phyloP scores from a whole-genome alignment of 2,113 vertebrate genomes.

The Lutjanus erythropterus region DNA sequence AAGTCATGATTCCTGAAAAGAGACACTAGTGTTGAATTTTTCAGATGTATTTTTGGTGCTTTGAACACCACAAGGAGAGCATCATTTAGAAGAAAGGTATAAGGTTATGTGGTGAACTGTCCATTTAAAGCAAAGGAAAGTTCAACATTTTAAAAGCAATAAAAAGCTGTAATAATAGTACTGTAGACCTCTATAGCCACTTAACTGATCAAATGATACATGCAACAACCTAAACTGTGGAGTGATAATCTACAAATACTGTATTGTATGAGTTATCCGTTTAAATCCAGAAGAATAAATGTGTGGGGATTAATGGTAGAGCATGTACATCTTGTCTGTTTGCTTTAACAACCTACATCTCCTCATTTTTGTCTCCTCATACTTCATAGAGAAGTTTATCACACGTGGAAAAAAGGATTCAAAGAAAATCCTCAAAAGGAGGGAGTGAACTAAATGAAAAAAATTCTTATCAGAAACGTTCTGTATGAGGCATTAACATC shows the following conservation, averaged over 20 bases:
- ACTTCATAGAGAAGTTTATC: constrained; percentile 1
- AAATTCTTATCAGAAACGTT: constrained; percentile 4
- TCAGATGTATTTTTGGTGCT: too few relatives aligned
- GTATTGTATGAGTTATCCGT: neutral
- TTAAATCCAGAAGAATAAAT: too few relatives aligned
- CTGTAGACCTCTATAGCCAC: neutral
- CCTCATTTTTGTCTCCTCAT: neutral
- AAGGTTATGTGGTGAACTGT: too few relatives aligned
- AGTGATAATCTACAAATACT: neutral
- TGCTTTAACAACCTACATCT: neutral
- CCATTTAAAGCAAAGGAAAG: neutral
- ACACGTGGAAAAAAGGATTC: constrained; percentile 43
- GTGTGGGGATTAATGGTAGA: neutral
- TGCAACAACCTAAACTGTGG: neutral
- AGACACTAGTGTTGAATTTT: too few relatives aligned
- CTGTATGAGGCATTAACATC: neutral
- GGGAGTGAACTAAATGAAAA: neutral
- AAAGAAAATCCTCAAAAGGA: constrained; percentile 31
- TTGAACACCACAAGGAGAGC: too few relatives aligned
- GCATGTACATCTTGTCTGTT: neutral
- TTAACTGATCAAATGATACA: neutral
- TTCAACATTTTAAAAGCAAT: neutral
- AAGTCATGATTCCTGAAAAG: too few relatives aligned
- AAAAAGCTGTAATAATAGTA: neutral
- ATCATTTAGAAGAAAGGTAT: too few relatives aligned